phyloP scores from a whole-genome alignment of 2,797 vertebrate species.

The Mormyrops boulengeri region DNA sequence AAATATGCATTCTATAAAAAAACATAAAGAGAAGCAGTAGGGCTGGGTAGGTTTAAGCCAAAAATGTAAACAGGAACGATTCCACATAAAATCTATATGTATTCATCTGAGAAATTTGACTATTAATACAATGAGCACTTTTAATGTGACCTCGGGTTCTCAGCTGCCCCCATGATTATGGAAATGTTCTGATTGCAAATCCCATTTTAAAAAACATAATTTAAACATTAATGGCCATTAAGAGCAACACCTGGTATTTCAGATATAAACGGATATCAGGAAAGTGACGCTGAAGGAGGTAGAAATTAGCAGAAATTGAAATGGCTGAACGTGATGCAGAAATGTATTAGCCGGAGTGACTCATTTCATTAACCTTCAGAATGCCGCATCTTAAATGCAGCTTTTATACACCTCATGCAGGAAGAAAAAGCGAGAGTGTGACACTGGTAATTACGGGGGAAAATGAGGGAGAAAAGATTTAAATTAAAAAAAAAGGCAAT shows the following conservation, averaged over 20 bases:
- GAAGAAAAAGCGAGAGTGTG: neutral
- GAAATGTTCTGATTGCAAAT: neutral
- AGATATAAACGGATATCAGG: neutral
- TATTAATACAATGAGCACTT: neutral
- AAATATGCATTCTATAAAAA: neutral
- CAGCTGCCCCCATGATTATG: neutral
- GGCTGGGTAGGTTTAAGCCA: neutral
- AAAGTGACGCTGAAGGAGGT: neutral
- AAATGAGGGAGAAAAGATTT: neutral
- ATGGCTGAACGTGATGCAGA: neutral
- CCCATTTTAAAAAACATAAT: neutral
- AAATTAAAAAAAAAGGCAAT: neutral
- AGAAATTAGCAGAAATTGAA: neutral
- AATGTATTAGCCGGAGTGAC: neutral
- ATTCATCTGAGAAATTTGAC: neutral
- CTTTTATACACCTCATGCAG: neutral
- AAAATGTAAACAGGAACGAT: neutral
- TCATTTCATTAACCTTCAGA: slow-evolving; percentile 10
- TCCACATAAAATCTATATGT: neutral
- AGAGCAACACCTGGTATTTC: neutral
- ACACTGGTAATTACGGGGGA: neutral
- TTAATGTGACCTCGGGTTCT: neutral
- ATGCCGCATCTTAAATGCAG: neutral
- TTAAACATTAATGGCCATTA: neutral
- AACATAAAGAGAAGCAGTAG: neutral